Evolutionary conservation across 2,888 invertebrate genomes (phyloP), one percentile per base, ranked within the genome.

Genomic region (Gastracanthus pulcherrimus): DNA sequence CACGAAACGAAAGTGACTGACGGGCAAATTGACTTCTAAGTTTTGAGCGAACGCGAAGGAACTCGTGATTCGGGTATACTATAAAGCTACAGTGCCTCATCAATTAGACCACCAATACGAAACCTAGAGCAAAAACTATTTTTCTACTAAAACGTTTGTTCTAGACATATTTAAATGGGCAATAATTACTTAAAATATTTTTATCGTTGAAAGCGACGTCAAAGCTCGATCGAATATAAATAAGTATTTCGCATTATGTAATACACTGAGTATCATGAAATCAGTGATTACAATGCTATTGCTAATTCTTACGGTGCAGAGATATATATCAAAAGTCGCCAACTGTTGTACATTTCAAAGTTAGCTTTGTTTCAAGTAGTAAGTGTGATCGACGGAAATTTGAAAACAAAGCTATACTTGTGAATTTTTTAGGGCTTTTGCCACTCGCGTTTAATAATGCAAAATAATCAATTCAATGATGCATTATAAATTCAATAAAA

Each of bases 151-250:
- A 76, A 66, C 31, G 34, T 60, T 76, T 81, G 76, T 81, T 76
- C 71, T 76, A 76, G 71, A 71, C 31, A 41, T 76, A 81, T 48
- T 55, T 66, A 76, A 51, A 67, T 29, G 58, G 72, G 76, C 81
- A 77, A 81, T 77, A 72, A 81, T 77, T 77, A 81, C 81, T 77
- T 77, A 77, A 76, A 76, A 77, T 71, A 74, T 77, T 81, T 81
- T 77, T 77, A 62, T 74, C 19, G 60, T 74, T 55, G 58, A 71
- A 60, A 48, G 58, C 19, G 29, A 80, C 23, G 45, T 64, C 23
- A 41, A 69, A 62, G 23, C 19, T 80, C 38, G 76, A 69, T 66
- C 48, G 26, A 82, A 64, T 78, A 64, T 75, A 51, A 23, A 71
- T 60, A 38, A 71, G 41, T 78, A 75, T n/a, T 76, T 71, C 48